Evolutionary conservation across 2,113 vertebrate species (phyloP).

Genomic region (Austrofundulus limnaeus): DNA sequence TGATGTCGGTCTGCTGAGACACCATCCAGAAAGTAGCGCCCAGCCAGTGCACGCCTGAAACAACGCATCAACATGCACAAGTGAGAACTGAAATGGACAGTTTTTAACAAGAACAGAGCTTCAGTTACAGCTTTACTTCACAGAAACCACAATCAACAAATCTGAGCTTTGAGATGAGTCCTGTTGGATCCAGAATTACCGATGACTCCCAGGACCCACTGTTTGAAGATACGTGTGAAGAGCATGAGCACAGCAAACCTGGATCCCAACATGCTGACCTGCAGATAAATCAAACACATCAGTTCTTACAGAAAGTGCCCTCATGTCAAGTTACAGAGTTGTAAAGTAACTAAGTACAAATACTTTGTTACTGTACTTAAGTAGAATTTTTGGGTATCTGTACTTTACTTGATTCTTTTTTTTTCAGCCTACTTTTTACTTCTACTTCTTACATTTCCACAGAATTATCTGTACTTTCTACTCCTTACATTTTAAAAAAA

Average conservation of each 20-base stretch:
- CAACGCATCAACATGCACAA: slow-evolving; percentile 1
- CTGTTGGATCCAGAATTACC: slow-evolving; percentile 69
- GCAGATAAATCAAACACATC: slow-evolving; percentile 24
- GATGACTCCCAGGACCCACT: slow-evolving; percentile 82
- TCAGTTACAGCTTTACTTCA: background rate
- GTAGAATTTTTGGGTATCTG: too few relatives aligned
- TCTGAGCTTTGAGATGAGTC: background rate
- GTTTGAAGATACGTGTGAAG: slow-evolving; percentile 81
- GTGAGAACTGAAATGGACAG: background rate
- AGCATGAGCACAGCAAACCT: slow-evolving; percentile 82
- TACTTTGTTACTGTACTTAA: too few relatives aligned
- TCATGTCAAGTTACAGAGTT: too few relatives aligned
- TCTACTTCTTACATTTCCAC: too few relatives aligned
- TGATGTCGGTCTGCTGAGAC: slow-evolving; percentile 84
- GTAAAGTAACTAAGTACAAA: too few relatives aligned
- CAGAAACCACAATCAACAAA: background rate
- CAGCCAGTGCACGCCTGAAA: slow-evolving; percentile 84
- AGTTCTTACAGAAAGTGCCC: background rate
- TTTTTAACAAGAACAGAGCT: too few relatives aligned
- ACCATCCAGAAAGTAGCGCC: slow-evolving; percentile 87
- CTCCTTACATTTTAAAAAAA: too few relatives aligned
- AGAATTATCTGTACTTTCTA: too few relatives aligned
- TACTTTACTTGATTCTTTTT: too few relatives aligned
- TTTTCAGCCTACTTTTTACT: too few relatives aligned
- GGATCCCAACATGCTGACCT: slow-evolving; percentile 83